Base-by-base conservation (phyloP, 2,888 invertebrate species). In the Dryobota labecula region DNA sequence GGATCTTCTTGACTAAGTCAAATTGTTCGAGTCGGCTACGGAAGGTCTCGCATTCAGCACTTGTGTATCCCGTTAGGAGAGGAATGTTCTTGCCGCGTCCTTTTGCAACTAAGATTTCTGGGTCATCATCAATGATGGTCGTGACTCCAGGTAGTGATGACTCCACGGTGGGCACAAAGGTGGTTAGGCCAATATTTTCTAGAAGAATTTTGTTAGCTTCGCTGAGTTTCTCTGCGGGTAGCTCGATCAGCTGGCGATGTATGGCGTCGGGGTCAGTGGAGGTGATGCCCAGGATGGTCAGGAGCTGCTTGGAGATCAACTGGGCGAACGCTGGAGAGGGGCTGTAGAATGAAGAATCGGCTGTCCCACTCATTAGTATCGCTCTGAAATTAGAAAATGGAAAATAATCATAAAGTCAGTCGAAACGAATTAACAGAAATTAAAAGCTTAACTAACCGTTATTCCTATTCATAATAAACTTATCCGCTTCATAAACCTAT, bases 231-330 rank as follows among this genome's bases (percentile, higher is more conserved):
- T 92, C 90, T 11, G 92, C 83, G 0, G 94, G 93, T 66, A 90
- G 70, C 3, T 87, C 68, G n/a, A 90, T 82, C 4, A 96, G 91
- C 69, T 88, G 87, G 36, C 86, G 85, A 70, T 94, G 91, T 6
- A 93, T 86, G 8, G 88, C 88, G 2, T 91, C 91, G 1, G 92
- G 84, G 57, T 93, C 90, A 0, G 91, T 90, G 7, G 90, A 78
- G 67, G 90, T 92, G 66, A 95, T 90, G 67, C 90, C 97, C 93
- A 97, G 86, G 89, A 94, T 70, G 71, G 87, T 79, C 86, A 96
- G 80, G 72, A 94, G 89, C 30, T 87, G 54, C 15, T 84, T 85
- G 15, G 90, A 86, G 3, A 90, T 76, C 9, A 81, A 80, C 72
- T 92, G 84, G 2, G 94, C 92, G 76, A 86, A 93, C 1, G 63